phyloP scores from a whole-genome alignment of 35 echinoderm and acorn worm genomes.

The Strongylocentrotus purpuratus region DNA sequence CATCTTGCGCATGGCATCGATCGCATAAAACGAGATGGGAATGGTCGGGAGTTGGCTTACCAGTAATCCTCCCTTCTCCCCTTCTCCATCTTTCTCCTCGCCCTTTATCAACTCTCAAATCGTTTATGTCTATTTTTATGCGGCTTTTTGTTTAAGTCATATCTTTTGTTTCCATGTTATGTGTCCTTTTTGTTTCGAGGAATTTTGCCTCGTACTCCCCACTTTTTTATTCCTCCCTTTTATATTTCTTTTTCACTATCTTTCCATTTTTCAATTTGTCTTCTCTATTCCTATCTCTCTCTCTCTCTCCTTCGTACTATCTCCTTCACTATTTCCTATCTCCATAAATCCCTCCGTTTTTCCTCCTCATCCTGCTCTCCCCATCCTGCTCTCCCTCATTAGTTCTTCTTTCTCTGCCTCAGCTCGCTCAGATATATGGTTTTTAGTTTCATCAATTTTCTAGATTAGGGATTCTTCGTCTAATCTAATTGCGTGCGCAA shows the following conservation, averaged over 20 bases:
- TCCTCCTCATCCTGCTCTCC: not conserved
- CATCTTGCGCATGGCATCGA: not conserved
- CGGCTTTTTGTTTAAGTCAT: not conserved
- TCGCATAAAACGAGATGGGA: not conserved
- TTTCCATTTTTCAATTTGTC: no score
- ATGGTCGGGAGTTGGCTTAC: not conserved
- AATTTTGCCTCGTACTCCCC: not conserved
- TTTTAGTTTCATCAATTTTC: constrained; percentile 43
- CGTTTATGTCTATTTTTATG: not conserved
- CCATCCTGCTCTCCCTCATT: not conserved
- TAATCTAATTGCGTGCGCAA: constrained; percentile 30
- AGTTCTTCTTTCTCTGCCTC: not conserved
- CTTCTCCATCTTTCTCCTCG: not conserved
- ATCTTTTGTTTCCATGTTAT: not conserved
- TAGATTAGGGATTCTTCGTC: constrained; percentile 20
- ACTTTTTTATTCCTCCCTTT: not conserved
- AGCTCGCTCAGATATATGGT: not conserved
- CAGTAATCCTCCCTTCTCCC: not conserved
- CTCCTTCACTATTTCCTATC: not conserved
- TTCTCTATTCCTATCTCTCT: not conserved
- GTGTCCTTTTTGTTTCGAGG: not conserved
- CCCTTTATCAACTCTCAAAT: no score
- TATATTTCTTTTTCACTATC: not conserved
- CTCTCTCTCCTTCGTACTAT: not conserved
- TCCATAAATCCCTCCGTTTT: not conserved